Conservation (phyloP, 1,140 invertebrate species). For the Meteorus sp. region DNA sequence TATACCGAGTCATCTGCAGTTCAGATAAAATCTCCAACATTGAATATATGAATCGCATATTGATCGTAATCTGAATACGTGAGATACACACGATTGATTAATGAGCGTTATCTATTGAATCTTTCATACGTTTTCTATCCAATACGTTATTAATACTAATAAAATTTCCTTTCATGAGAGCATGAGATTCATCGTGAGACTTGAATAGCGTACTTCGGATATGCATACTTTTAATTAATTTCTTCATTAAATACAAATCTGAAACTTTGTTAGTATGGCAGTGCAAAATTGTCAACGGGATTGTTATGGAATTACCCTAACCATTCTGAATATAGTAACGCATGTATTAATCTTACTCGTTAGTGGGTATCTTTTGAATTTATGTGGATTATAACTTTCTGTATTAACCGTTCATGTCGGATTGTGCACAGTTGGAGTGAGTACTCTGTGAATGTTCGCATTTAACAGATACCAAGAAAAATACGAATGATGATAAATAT, state of each 20-base stretch:
- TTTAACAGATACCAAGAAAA: not conserved
- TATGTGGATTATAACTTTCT: slow-evolving; percentile 13
- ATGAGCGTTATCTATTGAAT: no score
- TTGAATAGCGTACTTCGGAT: no score
- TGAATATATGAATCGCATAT: not conserved
- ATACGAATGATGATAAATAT: slow-evolving; percentile 11
- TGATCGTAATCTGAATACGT: no score
- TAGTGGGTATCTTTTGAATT: slow-evolving; percentile 36
- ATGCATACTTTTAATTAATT: no score
- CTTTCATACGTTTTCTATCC: no score
- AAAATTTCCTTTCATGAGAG: no score
- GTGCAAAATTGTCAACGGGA: not conserved
- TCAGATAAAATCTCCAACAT: not conserved
- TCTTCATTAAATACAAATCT: not conserved
- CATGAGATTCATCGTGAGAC: no score
- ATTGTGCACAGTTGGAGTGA: slow-evolving; percentile 45
- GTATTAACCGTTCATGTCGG: slow-evolving; percentile 36
- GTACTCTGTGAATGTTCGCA: slow-evolving; percentile 27
- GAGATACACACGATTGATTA: no score
- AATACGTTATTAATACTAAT: no score
- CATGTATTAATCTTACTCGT: slow-evolving; percentile 40
- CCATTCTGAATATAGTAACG: slow-evolving; percentile 35
- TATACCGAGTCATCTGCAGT: no score
- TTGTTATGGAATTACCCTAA: slow-evolving; percentile 25
- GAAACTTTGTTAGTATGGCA: not conserved